phyloP scores from a whole-genome alignment of 2,797 vertebrate species.

The Channa striata region DNA sequence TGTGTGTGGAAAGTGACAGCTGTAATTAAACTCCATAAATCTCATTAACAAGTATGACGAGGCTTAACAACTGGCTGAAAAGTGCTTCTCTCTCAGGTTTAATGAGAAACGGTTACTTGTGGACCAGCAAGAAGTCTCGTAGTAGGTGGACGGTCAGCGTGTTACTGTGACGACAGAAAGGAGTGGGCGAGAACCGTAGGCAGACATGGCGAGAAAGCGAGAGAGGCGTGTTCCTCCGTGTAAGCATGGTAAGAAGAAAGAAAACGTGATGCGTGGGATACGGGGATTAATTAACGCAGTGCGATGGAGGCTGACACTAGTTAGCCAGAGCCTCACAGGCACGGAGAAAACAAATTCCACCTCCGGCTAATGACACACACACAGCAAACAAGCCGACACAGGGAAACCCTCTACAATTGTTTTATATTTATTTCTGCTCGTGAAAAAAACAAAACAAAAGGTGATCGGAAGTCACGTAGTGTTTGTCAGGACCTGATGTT shows the following conservation, averaged over 20 bases:
- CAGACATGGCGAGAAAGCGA: not conserved
- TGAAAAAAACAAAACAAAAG: slow-evolving; percentile 16
- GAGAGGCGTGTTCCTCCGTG: slow-evolving; percentile 13
- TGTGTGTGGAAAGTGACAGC: slow-evolving; percentile 48
- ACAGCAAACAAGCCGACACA: slow-evolving; percentile 7
- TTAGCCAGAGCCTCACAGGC: slow-evolving; percentile 32
- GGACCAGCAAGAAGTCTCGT: slow-evolving; percentile 12
- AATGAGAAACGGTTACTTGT: slow-evolving; percentile 46
- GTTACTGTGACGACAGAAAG: slow-evolving; percentile 17
- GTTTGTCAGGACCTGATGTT: slow-evolving; percentile 27
- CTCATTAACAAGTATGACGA: slow-evolving; percentile 40
- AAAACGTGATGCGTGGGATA: slow-evolving; percentile 22
- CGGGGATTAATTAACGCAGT: slow-evolving; percentile 54
- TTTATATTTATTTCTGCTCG: not conserved
- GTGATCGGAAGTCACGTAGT: slow-evolving; percentile 25
- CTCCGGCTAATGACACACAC: slow-evolving; percentile 38
- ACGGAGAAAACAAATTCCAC: slow-evolving; percentile 42
- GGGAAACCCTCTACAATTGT: too few relatives aligned
- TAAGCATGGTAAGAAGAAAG: slow-evolving; percentile 3
- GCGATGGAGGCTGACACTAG: slow-evolving; percentile 43
- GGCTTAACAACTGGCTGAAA: slow-evolving; percentile 16
- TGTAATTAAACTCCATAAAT: slow-evolving; percentile 49
- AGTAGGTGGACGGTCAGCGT: slow-evolving; percentile 12
- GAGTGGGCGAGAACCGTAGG: slow-evolving; percentile 13
- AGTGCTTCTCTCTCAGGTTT: slow-evolving; percentile 4